Conservation (phyloP, 2,888 invertebrate genomes). For the Enoplolaimus lenunculus region DNA sequence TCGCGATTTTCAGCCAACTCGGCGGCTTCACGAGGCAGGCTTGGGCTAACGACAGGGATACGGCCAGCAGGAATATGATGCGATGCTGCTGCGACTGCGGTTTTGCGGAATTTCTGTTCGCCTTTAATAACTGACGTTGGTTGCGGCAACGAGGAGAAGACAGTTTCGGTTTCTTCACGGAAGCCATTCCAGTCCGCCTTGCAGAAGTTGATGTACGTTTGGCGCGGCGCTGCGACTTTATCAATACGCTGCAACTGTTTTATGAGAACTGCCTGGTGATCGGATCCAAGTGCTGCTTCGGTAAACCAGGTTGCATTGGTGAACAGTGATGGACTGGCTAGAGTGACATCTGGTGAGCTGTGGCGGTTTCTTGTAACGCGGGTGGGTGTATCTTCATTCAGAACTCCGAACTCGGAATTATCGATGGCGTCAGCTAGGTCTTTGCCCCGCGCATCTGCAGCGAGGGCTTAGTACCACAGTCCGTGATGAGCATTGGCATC, state of each 20-base stretch:
- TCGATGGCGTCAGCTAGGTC: neutral
- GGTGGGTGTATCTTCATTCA: neutral
- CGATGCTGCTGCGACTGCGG: neutral
- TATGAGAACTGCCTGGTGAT: neutral
- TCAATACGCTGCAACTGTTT: neutral
- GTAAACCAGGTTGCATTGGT: neutral
- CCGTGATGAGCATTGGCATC: constrained; percentile 6
- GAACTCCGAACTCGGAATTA: neutral
- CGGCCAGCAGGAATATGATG: constrained; percentile 7
- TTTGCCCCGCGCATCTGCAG: neutral
- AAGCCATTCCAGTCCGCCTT: constrained; percentile 4
- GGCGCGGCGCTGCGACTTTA: neutral
- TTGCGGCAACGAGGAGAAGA: neutral
- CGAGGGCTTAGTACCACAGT: neutral
- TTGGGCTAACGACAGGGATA: neutral
- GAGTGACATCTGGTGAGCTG: neutral
- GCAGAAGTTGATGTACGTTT: neutral
- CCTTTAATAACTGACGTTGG: neutral
- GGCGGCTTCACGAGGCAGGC: neutral
- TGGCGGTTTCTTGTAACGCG: neutral
- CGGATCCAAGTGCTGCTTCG: neutral
- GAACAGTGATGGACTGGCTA: constrained; percentile 3
- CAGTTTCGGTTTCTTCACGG: neutral
- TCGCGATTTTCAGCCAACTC: neutral
- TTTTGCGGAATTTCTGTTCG: neutral